Conservation (phyloP, 2,888 invertebrate species). For the Mallateleia sp. region DNA sequence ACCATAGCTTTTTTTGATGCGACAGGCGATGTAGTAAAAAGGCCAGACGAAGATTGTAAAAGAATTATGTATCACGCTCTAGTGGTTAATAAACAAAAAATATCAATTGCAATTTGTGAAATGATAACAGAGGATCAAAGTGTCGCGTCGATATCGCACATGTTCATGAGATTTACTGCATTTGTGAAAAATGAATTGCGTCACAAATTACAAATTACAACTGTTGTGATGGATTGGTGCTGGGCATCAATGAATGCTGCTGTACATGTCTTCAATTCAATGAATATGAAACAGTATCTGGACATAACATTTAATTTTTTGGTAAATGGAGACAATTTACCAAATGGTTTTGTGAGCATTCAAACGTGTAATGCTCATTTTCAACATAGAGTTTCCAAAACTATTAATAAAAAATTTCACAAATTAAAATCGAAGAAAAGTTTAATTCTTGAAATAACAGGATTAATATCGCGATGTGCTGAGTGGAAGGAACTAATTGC, state of each 20-base stretch:
- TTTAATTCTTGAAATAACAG: neutral
- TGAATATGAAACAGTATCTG: neutral
- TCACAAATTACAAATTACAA: too few species aligned
- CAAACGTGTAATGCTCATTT: conserved; percentile 16
- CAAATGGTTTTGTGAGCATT: conserved; percentile 1
- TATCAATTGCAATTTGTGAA: neutral
- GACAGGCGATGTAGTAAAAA: conserved; percentile 2
- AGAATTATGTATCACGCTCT: conserved; percentile 6
- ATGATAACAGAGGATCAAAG: conserved; percentile 19
- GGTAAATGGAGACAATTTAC: neutral
- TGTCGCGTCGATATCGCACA: neutral
- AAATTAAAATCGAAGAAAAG: neutral
- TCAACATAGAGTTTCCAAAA: neutral
- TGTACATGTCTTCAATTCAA: too few species aligned
- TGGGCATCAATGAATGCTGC: too few species aligned
- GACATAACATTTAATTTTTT: conserved; percentile 1
- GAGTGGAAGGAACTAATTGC: neutral
- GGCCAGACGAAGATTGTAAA: neutral
- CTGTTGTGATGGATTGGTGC: too few species aligned
- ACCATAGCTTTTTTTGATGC: conserved; percentile 23
- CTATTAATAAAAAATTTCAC: conserved; percentile 4
- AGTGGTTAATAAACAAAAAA: neutral
- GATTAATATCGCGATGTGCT: neutral
- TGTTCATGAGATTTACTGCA: neutral
- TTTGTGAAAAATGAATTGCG: too few species aligned